Base-by-base conservation (phyloP, 2,113 vertebrate species). In the Cyprinus carpio region DNA sequence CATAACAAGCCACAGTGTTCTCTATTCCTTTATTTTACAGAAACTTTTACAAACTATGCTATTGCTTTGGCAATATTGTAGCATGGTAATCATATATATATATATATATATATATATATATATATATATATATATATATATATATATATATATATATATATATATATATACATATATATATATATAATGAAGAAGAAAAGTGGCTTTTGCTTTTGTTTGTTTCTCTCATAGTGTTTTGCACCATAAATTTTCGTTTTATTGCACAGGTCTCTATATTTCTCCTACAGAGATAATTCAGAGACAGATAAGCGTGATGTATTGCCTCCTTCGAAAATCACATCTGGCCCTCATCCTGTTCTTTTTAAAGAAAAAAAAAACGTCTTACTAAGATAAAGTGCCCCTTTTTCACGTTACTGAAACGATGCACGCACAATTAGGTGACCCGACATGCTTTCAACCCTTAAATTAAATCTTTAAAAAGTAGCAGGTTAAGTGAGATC, bases 221-320 rank as follows among this genome's bases (percentile, higher is more conserved):
- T 20, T 58, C 12, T 6, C 78, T 18, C 29, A 23, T 51, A 43
- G 56, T 25, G 18, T 13, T 64, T 27, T 34, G 54, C 31, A 34
- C 10, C 18, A 43, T 40, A 9, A 58, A 43, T 43, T 49, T 20
- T 18, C 11, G 11, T 69, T 81, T 49, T 31, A 34, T 67, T 67
- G 18, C 62, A 67, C 43, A 9, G 64, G 25, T 46, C 80, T 51
- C 43, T n/a, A 51, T 69, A 67, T 69, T 51, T 81, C 62, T n/a
- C 27, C 62, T 15, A 79, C 25, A 51, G 40, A 81, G 78, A 46
- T 29, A 64, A 67, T 69, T 76, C 49, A 12, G 12, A 8, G 49
- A 76, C 75, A 76, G 75, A 76, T 54, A 76, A 76, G 75, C 49
- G 6, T 54, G 75, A 76, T 76, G 75, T 29, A 76, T 54, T 20